Evolutionary conservation across 2,888 invertebrate genomes (phyloP).

Genomic region (Reticulitermes lucifugus): DNA sequence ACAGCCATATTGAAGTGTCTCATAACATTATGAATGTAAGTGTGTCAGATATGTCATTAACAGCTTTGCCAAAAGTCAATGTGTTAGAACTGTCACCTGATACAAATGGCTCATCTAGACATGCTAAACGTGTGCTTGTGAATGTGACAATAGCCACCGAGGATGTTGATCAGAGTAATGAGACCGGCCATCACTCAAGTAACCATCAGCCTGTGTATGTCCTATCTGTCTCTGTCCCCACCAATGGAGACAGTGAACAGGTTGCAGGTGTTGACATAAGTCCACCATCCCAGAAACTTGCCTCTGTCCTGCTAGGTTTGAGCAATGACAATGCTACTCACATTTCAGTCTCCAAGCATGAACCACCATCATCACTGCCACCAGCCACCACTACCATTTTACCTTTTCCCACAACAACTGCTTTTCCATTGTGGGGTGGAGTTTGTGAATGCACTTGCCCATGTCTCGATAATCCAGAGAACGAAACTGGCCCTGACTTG

Average conservation of each 20-base stretch:
- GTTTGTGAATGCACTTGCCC: conserved; percentile 82
- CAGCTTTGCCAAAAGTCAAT: conserved; percentile 50
- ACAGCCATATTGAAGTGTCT: conserved; percentile 33
- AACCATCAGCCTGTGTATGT: conserved; percentile 73
- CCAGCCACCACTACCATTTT: conserved; percentile 61
- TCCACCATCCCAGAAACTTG: conserved; percentile 50
- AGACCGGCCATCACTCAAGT: conserved; percentile 37
- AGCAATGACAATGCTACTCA: conserved; percentile 41
- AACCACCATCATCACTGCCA: conserved; percentile 8
- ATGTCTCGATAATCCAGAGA: conserved; percentile 67
- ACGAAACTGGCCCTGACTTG: conserved; percentile 57
- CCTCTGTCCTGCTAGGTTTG: conserved; percentile 49
- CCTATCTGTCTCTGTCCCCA: conserved; percentile 83
- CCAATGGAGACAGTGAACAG: conserved; percentile 67
- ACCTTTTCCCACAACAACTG: conserved; percentile 59
- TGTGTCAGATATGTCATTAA: conserved; percentile 39
- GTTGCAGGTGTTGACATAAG: conserved; percentile 68
- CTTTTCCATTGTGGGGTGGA: conserved; percentile 67
- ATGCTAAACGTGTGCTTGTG: conserved; percentile 76
- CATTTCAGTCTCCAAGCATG: conserved; percentile 25
- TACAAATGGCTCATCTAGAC: conserved; percentile 46
- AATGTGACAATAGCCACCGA: conserved; percentile 86
- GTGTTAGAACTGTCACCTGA: conserved; percentile 50
- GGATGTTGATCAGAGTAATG: conserved; percentile 61
- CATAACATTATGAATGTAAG: conserved; percentile 29